Evolutionary conservation across 30 jellyfish, hydroid and myxozoan genomes (phyloP).

Genomic region (Aurelia aurita): DNA sequence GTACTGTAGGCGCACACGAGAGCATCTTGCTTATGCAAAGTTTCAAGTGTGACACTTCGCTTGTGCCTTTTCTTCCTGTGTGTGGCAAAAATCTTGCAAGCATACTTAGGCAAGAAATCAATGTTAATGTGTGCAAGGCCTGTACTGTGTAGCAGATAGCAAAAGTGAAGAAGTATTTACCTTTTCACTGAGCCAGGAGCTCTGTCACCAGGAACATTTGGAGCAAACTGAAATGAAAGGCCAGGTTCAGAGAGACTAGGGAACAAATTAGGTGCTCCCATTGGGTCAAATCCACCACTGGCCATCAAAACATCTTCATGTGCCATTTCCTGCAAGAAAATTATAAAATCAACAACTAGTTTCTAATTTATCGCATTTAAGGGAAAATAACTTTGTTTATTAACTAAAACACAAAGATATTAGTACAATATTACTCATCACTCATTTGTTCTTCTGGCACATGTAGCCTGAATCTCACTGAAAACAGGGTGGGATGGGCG

Average conservation of each 20-base stretch:
- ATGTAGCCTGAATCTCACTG: no score
- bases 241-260: conserved; percentile 81
- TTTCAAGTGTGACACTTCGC: no score
- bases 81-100: no score
- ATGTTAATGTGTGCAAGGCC: no score
- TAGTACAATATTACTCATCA: no score
- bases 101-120: no score
- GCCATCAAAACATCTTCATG: conserved; percentile 68
- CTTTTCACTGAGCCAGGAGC: background rate
- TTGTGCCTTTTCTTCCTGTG: no score
- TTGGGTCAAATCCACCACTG: conserved; percentile 61
- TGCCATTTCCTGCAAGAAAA: conserved; percentile 40
- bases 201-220: conserved; percentile 29
- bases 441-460: background rate
- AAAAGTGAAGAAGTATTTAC: conserved; percentile 1
- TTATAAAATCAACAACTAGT: background rate
- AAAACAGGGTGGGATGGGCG: no score
- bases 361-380: no score
- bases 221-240: conserved; percentile 48
- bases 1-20: no score
- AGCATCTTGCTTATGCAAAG: no score
- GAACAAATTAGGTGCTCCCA: conserved; percentile 58
- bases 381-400: background rate
- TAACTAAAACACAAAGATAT: background rate
- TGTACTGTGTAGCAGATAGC: no score